Percentiles rank a stretch among this genome's conserved stretches.
phyloP scores from a whole-genome alignment of 2,113 vertebrate genomes.

The Pseudorectes ferrugineus region DNA sequence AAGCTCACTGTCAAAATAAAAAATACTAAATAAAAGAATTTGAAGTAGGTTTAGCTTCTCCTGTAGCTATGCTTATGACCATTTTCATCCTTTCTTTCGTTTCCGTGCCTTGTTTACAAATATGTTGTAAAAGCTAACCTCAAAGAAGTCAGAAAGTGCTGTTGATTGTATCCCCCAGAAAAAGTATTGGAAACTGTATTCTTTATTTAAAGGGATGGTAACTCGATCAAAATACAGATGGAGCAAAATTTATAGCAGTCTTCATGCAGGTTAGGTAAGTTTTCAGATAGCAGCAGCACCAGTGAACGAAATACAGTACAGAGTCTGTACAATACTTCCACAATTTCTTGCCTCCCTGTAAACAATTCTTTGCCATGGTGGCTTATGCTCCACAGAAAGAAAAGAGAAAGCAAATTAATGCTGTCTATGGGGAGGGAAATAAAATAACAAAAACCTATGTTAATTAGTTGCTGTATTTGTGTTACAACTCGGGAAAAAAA shows the following conservation, averaged over 20 bases:
- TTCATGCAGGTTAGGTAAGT: background rate
- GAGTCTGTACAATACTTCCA: background rate
- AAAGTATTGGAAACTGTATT: background rate
- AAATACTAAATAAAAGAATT: background rate
- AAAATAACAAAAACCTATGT: background rate
- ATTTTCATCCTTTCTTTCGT: background rate
- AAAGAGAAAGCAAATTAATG: background rate
- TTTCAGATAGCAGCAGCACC: background rate
- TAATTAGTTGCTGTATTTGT: background rate
- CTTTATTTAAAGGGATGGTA: background rate
- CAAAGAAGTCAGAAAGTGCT: background rate
- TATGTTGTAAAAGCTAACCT: no score
- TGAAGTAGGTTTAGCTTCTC: background rate
- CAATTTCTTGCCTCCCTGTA: background rate
- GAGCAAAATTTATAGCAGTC: background rate
- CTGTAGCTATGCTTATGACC: background rate
- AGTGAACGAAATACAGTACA: background rate
- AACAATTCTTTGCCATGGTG: background rate
- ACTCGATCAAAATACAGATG: background rate
- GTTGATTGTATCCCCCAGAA: background rate
- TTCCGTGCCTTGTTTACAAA: background rate
- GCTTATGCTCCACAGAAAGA: background rate
- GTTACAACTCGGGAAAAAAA: background rate
- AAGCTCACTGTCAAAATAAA: background rate
- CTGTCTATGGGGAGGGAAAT: background rate